Evolutionary conservation across 1,140 invertebrate species (phyloP), one percentile per base, ranked within the genome.

Genomic region (Doryteuthis pealeii): DNA sequence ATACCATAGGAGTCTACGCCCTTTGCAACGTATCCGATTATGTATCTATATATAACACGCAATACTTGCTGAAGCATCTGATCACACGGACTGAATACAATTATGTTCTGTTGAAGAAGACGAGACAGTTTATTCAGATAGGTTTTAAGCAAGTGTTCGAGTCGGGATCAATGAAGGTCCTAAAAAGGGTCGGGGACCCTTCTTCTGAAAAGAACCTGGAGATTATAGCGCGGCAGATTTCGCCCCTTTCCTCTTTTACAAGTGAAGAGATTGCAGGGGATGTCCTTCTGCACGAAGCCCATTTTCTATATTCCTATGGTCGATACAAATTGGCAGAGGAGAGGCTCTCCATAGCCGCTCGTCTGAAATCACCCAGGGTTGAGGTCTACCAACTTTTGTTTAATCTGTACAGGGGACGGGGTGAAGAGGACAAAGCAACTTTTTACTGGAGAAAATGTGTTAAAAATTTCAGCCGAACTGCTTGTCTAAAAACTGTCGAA

Each of bases 61-160:
- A 68, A n/a, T 81, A 79, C 66, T 66, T 85, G 22, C 65, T 83
- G 6, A 84, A 82, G 74, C 54, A 69, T 22, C 69, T 87, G 22
- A 73, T 85, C 12, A 62, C 76, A n/a, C 80, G 79, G 6, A 28
- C 65, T 26, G 74, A 80, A 22, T 87, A 87, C 74, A 87, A 87
- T 75, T 86, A 84, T 70, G 15, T 87, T 5, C 74, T 87, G 1
- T 35, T 83, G 18, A 69, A 76, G 58, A 73, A 65, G 2, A 68
- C 78, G 4, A 58, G 77, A 66, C 14, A 79, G 28, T 82, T 85
- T 35, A 65, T 78, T 14, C 54, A 80, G 1, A 14, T 77, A 35
- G 81, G 80, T 8, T 84, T 80, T 74, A 58, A 73, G 3, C 70
- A 84, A 73, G 81, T 85, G 32, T 84, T 80, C 32, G 65, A 66